Evolutionary conservation across 2,888 invertebrate genomes (phyloP), one percentile per base, ranked within the genome.

Genomic region (Ptychoptera albimana): DNA sequence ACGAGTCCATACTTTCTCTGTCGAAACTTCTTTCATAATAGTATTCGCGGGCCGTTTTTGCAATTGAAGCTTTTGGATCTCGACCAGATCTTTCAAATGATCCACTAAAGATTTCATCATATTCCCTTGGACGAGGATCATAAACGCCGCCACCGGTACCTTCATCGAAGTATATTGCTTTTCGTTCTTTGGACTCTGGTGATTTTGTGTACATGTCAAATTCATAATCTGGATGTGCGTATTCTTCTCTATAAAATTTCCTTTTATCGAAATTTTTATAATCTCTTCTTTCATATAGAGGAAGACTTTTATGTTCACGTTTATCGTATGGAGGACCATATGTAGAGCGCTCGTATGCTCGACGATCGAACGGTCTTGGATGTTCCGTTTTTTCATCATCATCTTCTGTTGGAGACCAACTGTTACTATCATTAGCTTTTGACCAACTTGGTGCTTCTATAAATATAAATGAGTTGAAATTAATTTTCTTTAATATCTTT

Each of bases 311-410:
- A 16, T 58, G 57, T 0, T 63, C 62, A 2, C 65, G 58, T 46
- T 64, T 65, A 34, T 65, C 65, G 44, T 63, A 66, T 2, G 65
- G 64, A 6, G 65, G 66, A 2, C 66, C 66, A 43, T 64, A 66
- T 6, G 64, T 64, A 13, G 60, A 60, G 31, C 65, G 55, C 47
- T 66, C 66, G 44, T 65, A 66, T 37, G 61, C 56, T 29, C 60
- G 57, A 29, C 66, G 60, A 46, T 66, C 66, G 40, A 66, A 66
- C 15, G 58, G 54, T 2, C 64, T 57, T n/a, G 52, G 49, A 29
- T 58, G 52, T 3, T 55, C 56, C 7, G 7, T 7, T 23, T 23
- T 23, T n/a, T 42, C 42, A 7, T 49, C 50, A 45, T 64, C 64
- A 1, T 63, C 63, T 46, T 64, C 63, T 40, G 63, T 61, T 11